Evolutionary conservation across 2,888 invertebrate species (phyloP).

Genomic region (Drosophila anceps): DNA sequence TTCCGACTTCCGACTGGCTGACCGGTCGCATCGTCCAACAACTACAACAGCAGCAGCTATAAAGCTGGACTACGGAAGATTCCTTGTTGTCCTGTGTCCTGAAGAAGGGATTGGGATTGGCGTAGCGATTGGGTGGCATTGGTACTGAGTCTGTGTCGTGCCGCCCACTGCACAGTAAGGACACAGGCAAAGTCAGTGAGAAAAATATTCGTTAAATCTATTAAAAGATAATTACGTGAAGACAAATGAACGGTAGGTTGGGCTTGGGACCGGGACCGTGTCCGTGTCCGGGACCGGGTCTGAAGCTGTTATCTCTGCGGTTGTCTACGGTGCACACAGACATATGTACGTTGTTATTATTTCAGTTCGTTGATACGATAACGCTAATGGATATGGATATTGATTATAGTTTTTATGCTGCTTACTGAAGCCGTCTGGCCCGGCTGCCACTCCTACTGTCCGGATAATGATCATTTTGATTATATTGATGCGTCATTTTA

Average conservation of each 20-base stretch:
- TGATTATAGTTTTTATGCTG: constrained; percentile 81
- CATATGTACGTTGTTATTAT: constrained; percentile 68
- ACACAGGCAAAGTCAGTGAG: constrained; percentile 72
- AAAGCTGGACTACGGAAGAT: constrained; percentile 27
- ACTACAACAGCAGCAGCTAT: constrained; percentile 36
- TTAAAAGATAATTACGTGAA: constrained; percentile 81
- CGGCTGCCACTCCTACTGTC: constrained; percentile 9
- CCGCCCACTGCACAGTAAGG: constrained; percentile 27
- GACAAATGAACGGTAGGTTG: constrained; percentile 70
- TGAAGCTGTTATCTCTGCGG: constrained; percentile 36
- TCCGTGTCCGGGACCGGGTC: not conserved
- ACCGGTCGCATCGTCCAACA: constrained; percentile 35
- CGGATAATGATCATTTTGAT: constrained; percentile 76
- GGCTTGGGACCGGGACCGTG: not conserved
- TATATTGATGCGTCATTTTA: constrained; percentile 80
- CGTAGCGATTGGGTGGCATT: constrained; percentile 11
- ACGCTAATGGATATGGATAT: constrained; percentile 82
- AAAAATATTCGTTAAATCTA: constrained; percentile 81
- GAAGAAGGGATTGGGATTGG: constrained; percentile 15
- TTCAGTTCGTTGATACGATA: constrained; percentile 80
- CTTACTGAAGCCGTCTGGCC: constrained; percentile 24
- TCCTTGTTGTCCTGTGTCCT: constrained; percentile 31
- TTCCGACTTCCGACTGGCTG: constrained; percentile 74
- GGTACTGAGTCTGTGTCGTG: not conserved
- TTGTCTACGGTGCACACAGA: constrained; percentile 39